Evolutionary conservation across 1,140 invertebrate species (phyloP).

Genomic region (Thereuonema tuberculata): DNA sequence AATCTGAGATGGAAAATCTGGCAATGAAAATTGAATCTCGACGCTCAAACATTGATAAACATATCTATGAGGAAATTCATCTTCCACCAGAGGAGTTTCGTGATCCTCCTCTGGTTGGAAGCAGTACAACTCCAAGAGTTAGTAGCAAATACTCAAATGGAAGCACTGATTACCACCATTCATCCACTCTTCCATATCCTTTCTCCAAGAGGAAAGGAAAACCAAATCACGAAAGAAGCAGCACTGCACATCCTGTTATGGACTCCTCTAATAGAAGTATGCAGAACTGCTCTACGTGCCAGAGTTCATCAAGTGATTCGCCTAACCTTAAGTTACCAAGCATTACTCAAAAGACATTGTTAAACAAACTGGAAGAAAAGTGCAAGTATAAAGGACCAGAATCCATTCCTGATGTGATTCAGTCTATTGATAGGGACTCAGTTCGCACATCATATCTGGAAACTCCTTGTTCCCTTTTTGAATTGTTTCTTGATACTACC

Average conservation of each 20-base stretch:
- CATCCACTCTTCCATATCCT: conserved; percentile 10
- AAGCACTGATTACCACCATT: conserved; percentile 9
- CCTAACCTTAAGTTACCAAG: no score
- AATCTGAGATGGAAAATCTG: no score
- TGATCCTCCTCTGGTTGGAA: conserved; percentile 42
- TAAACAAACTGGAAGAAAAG: not conserved
- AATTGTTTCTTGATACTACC: conserved; percentile 20
- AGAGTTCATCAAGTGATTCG: no score
- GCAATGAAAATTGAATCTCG: no score
- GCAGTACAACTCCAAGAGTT: conserved; percentile 15
- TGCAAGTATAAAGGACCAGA: not conserved
- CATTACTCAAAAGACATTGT: not conserved
- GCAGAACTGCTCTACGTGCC: no score
- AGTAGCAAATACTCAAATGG: conserved; percentile 16
- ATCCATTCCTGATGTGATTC: not conserved
- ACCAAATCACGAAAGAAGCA: not conserved
- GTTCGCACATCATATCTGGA: conserved; percentile 16
- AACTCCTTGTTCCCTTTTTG: conserved; percentile 22
- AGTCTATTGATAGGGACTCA: not conserved
- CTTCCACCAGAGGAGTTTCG: conserved; percentile 69
- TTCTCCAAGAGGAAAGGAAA: not conserved
- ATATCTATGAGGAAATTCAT: conserved; percentile 54
- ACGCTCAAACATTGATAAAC: conserved; percentile 1
- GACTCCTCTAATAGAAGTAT: not conserved
- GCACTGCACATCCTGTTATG: not conserved